A percentile compares a stretch with the other conserved stretches of the same genome.
Evolutionary conservation across 2,797 vertebrate genomes (phyloP).

Genomic region (Acropternis orthonyx): DNA sequence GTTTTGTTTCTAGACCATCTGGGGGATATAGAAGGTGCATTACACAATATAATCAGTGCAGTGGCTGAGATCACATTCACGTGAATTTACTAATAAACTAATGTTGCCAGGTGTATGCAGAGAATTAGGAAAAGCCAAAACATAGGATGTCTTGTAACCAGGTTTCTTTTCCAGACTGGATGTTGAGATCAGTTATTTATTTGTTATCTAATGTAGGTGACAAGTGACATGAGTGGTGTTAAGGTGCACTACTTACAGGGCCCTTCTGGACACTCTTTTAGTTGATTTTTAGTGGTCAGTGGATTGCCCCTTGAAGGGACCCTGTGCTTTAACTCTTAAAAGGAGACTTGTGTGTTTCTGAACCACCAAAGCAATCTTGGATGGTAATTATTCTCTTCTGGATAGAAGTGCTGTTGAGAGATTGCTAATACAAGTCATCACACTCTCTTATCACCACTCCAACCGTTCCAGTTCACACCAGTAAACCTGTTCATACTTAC

Average conservation of each 20-base stretch:
- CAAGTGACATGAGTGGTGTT: not conserved
- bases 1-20: slow-evolving; percentile 11
- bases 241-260: not conserved
- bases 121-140: not conserved
- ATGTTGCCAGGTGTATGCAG: not conserved
- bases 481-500: not conserved
- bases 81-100: not conserved
- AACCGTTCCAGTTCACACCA: not conserved
- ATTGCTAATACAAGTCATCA: not conserved
- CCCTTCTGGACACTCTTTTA: not conserved
- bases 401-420: not conserved
- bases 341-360: not conserved
- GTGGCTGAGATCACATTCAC: not conserved
- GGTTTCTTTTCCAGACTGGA: not conserved
- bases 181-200: not conserved
- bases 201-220: not conserved
- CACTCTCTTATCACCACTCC: not conserved
- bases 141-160: not conserved
- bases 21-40: not conserved
- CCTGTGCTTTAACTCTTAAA: not conserved
- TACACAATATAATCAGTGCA: not conserved
- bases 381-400: not conserved
- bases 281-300: not conserved
- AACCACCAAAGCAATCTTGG: not conserved
- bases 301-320: not conserved